Percentiles rank a stretch among this genome's conserved stretches.
Conservation (phyloP, 1,140 invertebrate species). For the Sitophilus oryzae region DNA sequence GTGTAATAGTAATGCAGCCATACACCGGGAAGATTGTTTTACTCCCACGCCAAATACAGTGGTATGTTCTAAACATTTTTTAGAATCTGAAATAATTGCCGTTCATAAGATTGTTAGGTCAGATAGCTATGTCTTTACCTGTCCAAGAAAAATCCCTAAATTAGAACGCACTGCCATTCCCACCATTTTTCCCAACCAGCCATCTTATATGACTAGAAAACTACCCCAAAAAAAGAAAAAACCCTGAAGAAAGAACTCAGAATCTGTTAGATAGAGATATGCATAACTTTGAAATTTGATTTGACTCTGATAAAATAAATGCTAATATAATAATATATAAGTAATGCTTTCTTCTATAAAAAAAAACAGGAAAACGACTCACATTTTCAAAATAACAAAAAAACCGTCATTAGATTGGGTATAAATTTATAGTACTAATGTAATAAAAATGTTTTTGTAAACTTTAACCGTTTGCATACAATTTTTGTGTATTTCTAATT, state of each 20-base stretch:
- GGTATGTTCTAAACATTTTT: neutral
- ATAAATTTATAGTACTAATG: too few relatives aligned
- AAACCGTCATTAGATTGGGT: too few relatives aligned
- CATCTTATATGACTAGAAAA: too few relatives aligned
- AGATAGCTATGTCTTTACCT: neutral
- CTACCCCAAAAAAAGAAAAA: neutral
- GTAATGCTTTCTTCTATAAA: too few relatives aligned
- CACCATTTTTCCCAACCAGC: neutral
- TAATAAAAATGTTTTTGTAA: too few relatives aligned
- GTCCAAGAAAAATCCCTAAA: slow-evolving; percentile 1
- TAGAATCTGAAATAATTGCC: neutral
- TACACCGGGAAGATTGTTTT: neutral
- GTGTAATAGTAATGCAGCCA: neutral
- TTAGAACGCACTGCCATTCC: neutral
- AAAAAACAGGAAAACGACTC: too few relatives aligned
- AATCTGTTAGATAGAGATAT: neutral
- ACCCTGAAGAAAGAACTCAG: neutral
- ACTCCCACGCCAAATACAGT: neutral
- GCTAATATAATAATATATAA: too few relatives aligned
- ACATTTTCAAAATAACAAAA: too few relatives aligned
- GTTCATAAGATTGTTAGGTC: neutral
- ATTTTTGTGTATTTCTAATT: too few relatives aligned
- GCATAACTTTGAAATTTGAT: neutral
- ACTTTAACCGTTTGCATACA: too few relatives aligned
- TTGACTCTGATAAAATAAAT: neutral